Percentiles rank a stretch among this genome's conserved stretches.
phyloP scores from a whole-genome alignment of 2,888 invertebrate species.

The Nematopogon swammerdamellus region DNA sequence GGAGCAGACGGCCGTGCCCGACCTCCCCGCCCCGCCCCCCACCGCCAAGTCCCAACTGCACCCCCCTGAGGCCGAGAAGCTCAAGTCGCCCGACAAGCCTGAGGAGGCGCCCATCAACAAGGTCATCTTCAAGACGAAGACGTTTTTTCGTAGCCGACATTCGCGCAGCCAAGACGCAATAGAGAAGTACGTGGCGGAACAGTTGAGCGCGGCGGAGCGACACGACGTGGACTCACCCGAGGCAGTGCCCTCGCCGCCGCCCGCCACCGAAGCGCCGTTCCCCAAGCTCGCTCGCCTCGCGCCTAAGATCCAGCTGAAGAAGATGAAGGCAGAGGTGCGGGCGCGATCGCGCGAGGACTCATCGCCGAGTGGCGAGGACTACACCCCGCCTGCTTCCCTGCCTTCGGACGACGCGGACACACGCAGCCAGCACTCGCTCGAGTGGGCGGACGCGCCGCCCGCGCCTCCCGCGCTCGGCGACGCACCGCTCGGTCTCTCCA shows the following conservation, averaged over 20 bases:
- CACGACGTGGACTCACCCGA: conserved; percentile 40
- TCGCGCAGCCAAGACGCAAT: conserved; percentile 53
- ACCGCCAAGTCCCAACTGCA: conserved; percentile 52
- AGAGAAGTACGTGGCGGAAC: conserved; percentile 51
- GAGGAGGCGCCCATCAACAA: conserved; percentile 25
- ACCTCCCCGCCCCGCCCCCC: conserved; percentile 52
- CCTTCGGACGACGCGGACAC: too few relatives aligned
- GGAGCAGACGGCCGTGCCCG: conserved; percentile 58
- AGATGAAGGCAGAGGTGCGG: conserved; percentile 47
- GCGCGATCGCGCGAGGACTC: conserved; percentile 17
- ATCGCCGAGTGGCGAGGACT: neutral
- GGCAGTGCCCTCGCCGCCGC: conserved; percentile 25
- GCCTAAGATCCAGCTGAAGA: conserved; percentile 50
- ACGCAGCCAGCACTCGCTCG: too few relatives aligned
- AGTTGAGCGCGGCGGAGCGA: conserved; percentile 42
- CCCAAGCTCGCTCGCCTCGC: conserved; percentile 51
- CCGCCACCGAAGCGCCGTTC: conserved; percentile 34
- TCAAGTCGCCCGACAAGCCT: conserved; percentile 39
- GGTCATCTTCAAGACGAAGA: conserved; percentile 53
- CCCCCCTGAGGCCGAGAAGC: conserved; percentile 52
- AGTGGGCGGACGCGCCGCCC: neutral
- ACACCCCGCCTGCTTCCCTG: too few relatives aligned
- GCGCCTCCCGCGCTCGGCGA: conserved; percentile 15
- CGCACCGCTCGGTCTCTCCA: conserved; percentile 40
- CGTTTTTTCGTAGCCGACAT: conserved; percentile 53